Percentiles rank a stretch among this genome's conserved stretches.
phyloP scores from a whole-genome alignment of 2,888 invertebrate genomes.

The Polydrusus pterygomalis region DNA sequence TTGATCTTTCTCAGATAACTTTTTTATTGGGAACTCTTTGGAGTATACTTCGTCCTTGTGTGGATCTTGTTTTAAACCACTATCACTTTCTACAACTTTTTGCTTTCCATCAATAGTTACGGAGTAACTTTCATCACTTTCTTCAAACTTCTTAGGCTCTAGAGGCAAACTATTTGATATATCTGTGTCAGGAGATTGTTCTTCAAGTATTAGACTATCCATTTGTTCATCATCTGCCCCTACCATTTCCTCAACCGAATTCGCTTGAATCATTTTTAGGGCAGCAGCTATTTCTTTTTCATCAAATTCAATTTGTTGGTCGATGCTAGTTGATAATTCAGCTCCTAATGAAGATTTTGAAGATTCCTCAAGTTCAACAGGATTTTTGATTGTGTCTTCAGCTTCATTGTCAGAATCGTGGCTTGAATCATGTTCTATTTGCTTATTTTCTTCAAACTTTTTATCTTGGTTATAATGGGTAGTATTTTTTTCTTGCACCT shows the following conservation, averaged over 20 bases:
- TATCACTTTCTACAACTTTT: not conserved
- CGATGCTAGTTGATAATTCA: not conserved
- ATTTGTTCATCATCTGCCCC: not conserved
- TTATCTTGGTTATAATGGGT: not conserved
- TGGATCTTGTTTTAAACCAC: not conserved
- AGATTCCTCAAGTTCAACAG: not conserved
- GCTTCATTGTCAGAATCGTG: slow-evolving; percentile 21
- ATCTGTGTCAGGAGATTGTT: not conserved
- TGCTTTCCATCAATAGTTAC: not conserved
- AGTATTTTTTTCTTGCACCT: not conserved
- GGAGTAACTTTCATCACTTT: too few relatives aligned
- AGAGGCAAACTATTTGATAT: not conserved
- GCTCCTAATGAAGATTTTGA: not conserved
- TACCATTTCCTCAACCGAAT: not conserved
- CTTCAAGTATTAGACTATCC: slow-evolving; percentile 24
- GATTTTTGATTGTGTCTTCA: slow-evolving; percentile 10
- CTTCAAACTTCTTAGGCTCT: not conserved
- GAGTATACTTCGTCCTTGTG: not conserved
- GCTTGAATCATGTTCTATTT: not conserved
- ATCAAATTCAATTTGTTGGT: not conserved
- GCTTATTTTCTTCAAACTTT: not conserved
- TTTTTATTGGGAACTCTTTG: too few relatives aligned
- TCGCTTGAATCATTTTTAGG: not conserved
- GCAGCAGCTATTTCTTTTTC: slow-evolving; percentile 11
- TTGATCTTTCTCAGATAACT: too few relatives aligned